A percentile compares a stretch with the other conserved stretches of the same genome.
These are phyloP conservation scores for Erebia epiphron DNA, from an alignment of 2,888 invertebrate genomes.

Conservation along the genomic window DNA sequence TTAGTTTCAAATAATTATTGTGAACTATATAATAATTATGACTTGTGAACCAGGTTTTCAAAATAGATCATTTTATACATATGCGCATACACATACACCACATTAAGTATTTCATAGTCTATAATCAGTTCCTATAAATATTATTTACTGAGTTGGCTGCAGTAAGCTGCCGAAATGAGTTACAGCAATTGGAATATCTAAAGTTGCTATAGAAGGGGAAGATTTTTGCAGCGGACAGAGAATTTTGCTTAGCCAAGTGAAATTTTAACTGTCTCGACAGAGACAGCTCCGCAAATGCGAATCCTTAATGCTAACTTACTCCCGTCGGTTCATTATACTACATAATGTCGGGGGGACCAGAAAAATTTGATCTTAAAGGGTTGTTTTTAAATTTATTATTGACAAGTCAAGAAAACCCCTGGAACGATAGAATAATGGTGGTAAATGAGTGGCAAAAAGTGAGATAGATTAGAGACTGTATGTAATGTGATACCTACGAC, in stretches of 20 bases:
- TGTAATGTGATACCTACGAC: no score
- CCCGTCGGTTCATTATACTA: conserved; percentile 80
- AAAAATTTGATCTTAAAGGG: conserved; percentile 68
- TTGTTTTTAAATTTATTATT: conserved; percentile 42
- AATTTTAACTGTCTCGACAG: conserved; percentile 82
- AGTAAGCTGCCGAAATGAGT: neutral
- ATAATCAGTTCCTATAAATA: neutral
- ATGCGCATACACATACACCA: neutral
- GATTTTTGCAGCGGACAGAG: conserved; percentile 81
- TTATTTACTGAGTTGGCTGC: neutral
- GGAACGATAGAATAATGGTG: neutral
- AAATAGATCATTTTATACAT: no score
- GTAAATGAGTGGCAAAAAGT: no score
- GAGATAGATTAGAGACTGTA: no score
- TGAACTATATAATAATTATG: no score
- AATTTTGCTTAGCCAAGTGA: conserved; percentile 83
- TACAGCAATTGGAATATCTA: neutral
- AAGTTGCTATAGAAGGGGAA: conserved; percentile 60
- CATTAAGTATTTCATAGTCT: neutral
- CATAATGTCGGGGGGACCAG: conserved; percentile 68
- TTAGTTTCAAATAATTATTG: no score
- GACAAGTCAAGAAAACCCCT: neutral
- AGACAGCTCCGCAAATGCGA: conserved; percentile 79
- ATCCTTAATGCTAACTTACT: conserved; percentile 82
- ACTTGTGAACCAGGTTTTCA: no score